These are phyloP conservation scores for Steinernema scapterisci DNA, from an alignment of 2,888 invertebrate species.

Conservation along the genomic window DNA sequence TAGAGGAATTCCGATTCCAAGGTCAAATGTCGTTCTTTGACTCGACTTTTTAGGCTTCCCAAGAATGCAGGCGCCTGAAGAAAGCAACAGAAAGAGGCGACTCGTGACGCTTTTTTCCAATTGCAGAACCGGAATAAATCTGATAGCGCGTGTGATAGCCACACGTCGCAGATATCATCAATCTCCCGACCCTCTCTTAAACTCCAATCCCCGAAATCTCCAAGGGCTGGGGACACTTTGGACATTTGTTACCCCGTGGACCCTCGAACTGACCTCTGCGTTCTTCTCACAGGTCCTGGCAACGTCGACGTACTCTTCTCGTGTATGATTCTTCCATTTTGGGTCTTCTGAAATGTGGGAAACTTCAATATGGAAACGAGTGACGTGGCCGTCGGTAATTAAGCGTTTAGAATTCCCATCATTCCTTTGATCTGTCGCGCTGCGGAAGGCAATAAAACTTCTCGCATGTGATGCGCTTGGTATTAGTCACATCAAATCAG, in stretches of 20 bases:
- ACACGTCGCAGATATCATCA: neutral
- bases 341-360: conserved; percentile 1
- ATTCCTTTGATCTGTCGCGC: conserved; percentile 24
- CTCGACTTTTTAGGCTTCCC: too few relatives aligned
- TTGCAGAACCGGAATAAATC: conserved; percentile 14
- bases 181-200: neutral
- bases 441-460: conserved; percentile 15
- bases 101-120: too few relatives aligned
- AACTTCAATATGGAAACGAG: neutral
- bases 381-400: conserved; percentile 2
- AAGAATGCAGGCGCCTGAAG: too few relatives aligned
- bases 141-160: neutral
- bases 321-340: neutral
- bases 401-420: conserved; percentile 24
- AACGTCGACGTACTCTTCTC: neutral
- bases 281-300: conserved; percentile 13
- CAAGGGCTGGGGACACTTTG: neutral
- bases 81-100: too few relatives aligned
- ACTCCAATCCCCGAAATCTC: neutral
- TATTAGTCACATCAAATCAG: conserved; percentile 25
- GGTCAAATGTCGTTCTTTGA: too few relatives aligned
- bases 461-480: neutral
- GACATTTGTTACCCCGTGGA: neutral
- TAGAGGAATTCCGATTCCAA: too few relatives aligned
- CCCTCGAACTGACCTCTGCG: conserved; percentile 16